Conservation (phyloP, 2,888 invertebrate genomes). For the Brachyptera putata region DNA sequence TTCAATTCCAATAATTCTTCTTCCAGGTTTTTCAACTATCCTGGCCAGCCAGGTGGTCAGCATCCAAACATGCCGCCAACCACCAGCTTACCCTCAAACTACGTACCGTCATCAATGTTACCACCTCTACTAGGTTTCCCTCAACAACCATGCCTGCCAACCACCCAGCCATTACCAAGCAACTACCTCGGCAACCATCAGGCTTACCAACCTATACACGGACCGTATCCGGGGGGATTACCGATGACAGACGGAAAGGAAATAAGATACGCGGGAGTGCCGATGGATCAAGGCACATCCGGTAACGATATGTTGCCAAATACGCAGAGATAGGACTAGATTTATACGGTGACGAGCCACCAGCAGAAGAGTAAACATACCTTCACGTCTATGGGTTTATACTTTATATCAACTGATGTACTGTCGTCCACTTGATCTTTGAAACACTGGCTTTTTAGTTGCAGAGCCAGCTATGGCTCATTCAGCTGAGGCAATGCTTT, state of each 20-base stretch:
- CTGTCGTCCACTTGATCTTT: too few species aligned
- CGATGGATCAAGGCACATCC: too few species aligned
- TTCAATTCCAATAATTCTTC: too few species aligned
- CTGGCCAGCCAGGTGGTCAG: conserved; percentile 41
- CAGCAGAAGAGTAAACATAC: too few species aligned
- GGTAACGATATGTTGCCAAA: too few species aligned
- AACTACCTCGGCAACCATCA: conserved; percentile 14
- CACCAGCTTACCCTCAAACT: conserved; percentile 2
- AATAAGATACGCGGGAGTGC: neutral
- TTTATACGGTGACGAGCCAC: too few species aligned
- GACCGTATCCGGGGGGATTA: neutral
- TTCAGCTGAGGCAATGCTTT: too few species aligned
- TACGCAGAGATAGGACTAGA: too few species aligned
- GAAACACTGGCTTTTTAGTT: too few species aligned
- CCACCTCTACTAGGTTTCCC: conserved; percentile 26
- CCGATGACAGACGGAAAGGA: neutral
- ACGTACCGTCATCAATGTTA: conserved; percentile 20
- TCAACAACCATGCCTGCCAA: conserved; percentile 2
- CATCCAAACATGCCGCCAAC: conserved; percentile 16
- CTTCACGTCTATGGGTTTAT: too few species aligned
- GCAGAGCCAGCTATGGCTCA: too few species aligned
- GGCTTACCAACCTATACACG: neutral
- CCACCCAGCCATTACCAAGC: conserved; percentile 3
- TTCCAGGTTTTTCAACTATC: conserved; percentile 54
- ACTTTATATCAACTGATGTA: too few species aligned